phyloP scores from a whole-genome alignment of 1,140 invertebrate genomes.

The Plodia interpunctella region DNA sequence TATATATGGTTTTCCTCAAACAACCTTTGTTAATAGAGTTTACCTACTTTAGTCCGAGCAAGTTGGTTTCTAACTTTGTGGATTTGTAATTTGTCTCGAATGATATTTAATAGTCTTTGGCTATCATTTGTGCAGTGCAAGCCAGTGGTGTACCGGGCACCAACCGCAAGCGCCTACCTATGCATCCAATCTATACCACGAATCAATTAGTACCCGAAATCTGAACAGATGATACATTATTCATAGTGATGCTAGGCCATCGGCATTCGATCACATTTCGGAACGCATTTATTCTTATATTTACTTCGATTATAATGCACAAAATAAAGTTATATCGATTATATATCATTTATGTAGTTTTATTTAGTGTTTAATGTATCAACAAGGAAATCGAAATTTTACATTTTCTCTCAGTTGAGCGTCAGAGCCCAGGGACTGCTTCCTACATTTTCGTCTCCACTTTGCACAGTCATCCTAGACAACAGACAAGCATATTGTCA shows the following conservation, averaged over 20 bases:
- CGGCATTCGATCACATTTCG: neutral
- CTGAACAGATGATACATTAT: slow-evolving; percentile 29
- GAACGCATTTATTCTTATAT: neutral
- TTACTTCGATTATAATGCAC: too few relatives aligned
- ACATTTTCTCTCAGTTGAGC: too few relatives aligned
- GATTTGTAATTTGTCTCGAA: neutral
- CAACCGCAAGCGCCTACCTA: slow-evolving; percentile 5
- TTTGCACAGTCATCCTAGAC: too few relatives aligned
- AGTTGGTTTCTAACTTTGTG: neutral
- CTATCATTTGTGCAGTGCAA: neutral
- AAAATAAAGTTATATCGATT: too few relatives aligned
- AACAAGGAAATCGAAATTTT: too few relatives aligned
- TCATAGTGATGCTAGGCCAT: slow-evolving; percentile 23
- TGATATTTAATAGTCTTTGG: neutral
- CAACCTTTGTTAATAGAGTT: slow-evolving; percentile 5
- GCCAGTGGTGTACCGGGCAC: neutral
- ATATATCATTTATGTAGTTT: too few relatives aligned
- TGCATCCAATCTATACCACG: slow-evolving; percentile 23
- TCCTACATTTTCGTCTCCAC: too few relatives aligned
- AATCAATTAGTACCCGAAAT: slow-evolving; percentile 38
- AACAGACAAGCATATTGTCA: too few relatives aligned
- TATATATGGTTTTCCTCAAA: slow-evolving; percentile 5
- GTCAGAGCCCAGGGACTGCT: too few relatives aligned
- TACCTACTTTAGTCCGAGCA: neutral
- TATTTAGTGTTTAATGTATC: too few relatives aligned